Conservation (phyloP, 2,888 invertebrate genomes). For the Dioctria rufipes region DNA sequence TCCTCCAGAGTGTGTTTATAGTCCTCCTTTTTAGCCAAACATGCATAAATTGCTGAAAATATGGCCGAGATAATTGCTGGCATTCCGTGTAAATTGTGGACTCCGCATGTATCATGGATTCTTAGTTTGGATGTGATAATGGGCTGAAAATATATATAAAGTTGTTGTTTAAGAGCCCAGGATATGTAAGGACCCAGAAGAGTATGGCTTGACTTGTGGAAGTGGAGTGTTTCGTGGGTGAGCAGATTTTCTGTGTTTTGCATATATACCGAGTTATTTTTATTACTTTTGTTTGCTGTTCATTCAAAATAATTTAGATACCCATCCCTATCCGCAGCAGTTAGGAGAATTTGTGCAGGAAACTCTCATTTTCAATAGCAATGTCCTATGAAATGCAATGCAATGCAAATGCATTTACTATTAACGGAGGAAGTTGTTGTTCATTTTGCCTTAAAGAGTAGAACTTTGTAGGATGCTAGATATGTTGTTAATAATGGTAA, state of each 20-base stretch:
- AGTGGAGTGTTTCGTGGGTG: constrained; percentile 15
- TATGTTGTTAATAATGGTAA: too few relatives aligned
- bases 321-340: too few relatives aligned
- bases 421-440: too few relatives aligned
- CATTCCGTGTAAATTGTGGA: constrained; percentile 97
- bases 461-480: too few relatives aligned
- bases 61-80: constrained; percentile 91
- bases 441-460: too few relatives aligned
- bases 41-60: constrained; percentile 83
- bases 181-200: not conserved
- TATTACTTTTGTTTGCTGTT: constrained; percentile 12
- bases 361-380: too few relatives aligned
- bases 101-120: constrained; percentile 81
- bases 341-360: too few relatives aligned
- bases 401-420: too few relatives aligned
- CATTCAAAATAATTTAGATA: too few relatives aligned
- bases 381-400: too few relatives aligned
- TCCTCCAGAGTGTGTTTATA: constrained; percentile 77
- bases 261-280: constrained; percentile 48
- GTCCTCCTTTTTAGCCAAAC: constrained; percentile 76
- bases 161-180: not conserved
- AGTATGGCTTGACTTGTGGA: not conserved
- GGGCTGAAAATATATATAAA: constrained; percentile 64
- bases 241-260: not conserved
- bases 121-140: constrained; percentile 66